phyloP scores from a whole-genome alignment of 1,140 invertebrate species.

The Drosophila ficusphila region DNA sequence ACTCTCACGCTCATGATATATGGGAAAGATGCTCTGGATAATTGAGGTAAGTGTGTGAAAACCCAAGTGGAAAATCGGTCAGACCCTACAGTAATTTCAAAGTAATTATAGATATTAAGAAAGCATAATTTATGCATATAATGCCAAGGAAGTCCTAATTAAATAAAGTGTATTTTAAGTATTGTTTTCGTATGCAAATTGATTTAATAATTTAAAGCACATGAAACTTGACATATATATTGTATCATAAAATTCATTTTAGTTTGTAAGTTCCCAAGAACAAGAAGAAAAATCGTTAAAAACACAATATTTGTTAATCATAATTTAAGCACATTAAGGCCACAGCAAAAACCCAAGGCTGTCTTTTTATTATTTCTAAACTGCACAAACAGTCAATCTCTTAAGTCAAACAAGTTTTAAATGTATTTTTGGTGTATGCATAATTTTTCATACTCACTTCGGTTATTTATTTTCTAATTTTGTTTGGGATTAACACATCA shows the following conservation, averaged over 20 bases:
- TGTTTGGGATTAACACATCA: constrained; percentile 40
- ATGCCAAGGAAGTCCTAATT: neutral
- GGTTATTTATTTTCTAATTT: constrained; percentile 24
- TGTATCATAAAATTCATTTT: no score
- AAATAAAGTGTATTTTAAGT: neutral
- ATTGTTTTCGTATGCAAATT: no score
- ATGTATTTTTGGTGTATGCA: constrained; percentile 52
- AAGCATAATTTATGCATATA: neutral
- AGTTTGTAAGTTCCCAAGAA: neutral
- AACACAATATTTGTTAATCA: constrained; percentile 5
- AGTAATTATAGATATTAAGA: constrained; percentile 1
- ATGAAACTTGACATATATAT: no score
- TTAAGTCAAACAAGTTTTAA: constrained; percentile 45
- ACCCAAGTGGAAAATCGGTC: neutral
- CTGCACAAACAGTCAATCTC: constrained; percentile 38
- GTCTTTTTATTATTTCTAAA: constrained; percentile 22
- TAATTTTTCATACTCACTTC: constrained; percentile 45
- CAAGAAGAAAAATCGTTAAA: neutral
- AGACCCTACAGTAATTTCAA: neutral
- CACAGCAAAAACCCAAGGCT: constrained; percentile 47
- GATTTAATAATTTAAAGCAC: no score
- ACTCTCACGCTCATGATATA: constrained; percentile 30
- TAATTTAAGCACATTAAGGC: constrained; percentile 46
- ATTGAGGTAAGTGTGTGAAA: constrained; percentile 23
- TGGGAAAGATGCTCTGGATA: constrained; percentile 17